Percentiles rank a stretch among this genome's conserved stretches.
phyloP scores from a whole-genome alignment of 2,797 vertebrate species.

The Coregonus ussuriensis region DNA sequence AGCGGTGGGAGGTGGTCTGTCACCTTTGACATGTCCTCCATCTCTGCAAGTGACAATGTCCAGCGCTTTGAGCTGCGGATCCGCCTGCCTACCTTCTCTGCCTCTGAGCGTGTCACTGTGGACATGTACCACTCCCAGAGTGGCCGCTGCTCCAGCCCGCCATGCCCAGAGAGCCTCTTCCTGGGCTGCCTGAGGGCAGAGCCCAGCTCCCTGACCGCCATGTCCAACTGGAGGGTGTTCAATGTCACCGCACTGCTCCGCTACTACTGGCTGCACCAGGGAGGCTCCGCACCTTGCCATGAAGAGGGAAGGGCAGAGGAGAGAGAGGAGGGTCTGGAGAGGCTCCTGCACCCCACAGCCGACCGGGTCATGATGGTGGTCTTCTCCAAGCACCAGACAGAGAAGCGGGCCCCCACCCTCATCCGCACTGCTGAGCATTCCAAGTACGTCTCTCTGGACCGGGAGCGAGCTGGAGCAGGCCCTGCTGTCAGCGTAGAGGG shows the following conservation, averaged over 20 bases:
- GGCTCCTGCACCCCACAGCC: slow-evolving; percentile 42
- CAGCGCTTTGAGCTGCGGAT: slow-evolving; percentile 81
- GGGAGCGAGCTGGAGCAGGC: not conserved
- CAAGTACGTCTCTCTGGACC: slow-evolving; percentile 77
- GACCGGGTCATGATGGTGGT: slow-evolving; percentile 82
- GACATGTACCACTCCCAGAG: slow-evolving; percentile 78
- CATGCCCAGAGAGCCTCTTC: slow-evolving; percentile 65
- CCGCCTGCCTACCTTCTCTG: slow-evolving; percentile 63
- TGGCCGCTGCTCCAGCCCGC: slow-evolving; percentile 31
- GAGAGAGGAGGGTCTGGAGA: slow-evolving; percentile 14
- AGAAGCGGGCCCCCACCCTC: slow-evolving; percentile 68
- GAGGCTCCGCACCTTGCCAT: not conserved
- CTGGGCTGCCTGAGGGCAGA: slow-evolving; percentile 73
- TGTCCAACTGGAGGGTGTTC: slow-evolving; percentile 81
- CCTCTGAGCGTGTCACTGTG: slow-evolving; percentile 59
- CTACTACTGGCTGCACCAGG: slow-evolving; percentile 72
- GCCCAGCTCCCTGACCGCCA: slow-evolving; percentile 37
- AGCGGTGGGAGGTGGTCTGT: slow-evolving; percentile 76
- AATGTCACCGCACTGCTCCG: slow-evolving; percentile 80
- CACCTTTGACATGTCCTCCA: slow-evolving; percentile 86
- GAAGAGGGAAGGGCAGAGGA: not conserved
- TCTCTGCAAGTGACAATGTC: slow-evolving; percentile 74
- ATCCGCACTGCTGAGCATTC: slow-evolving; percentile 83
- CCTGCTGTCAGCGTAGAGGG: not conserved
- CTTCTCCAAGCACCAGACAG: slow-evolving; percentile 75